Evolutionary conservation across 2,888 invertebrate species (phyloP), one percentile per base, ranked within the genome.

Genomic region (Gasteruption jaculator): DNA sequence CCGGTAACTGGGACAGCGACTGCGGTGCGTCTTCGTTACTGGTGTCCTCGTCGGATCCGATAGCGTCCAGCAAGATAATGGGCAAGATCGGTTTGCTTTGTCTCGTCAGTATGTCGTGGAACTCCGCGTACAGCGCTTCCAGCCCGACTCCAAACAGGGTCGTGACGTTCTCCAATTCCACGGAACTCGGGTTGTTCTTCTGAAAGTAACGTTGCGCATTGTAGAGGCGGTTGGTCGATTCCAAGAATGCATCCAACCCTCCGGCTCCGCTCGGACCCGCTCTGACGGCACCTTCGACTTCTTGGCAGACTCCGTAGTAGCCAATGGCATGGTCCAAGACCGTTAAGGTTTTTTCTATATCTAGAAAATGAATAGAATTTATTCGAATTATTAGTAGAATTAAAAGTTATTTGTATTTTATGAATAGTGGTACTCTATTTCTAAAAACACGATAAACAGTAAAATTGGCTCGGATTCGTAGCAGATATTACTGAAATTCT

Each of bases 261-360:
- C 67, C 62, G 2, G 66, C 52, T 12, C 70, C 71, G 19, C 82
- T 79, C 1, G 90, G 93, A 5, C 94, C 93, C 48, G 85, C 85
- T 57, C 88, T 85, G 19, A 95, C 86, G 3, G 86, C 78, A 52
- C 83, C 82, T 46, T 92, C 93, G 4, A 94, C 86, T 64, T 94
- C 92, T 65, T 91, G 85, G 1, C 92, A 88, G 20, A 95, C 91
- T 74, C 93, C 92, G 70, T 97, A 99, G 67, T 89, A 96, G 38
- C 91, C 89, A 24, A 99, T 87, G 0, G 97, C 96, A 71, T 88
- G 88, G 62, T 97, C 96, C 53, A 99, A 71, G 12, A 89, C 82
- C 45, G 83, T 83, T 20, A 95, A 76, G 2, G 94, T 91, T 52
- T 83, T 81, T 58, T 96, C 94, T 71, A 97, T 88, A 73, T 97